Conservation (phyloP, 2,113 vertebrate genomes). For the Tinamus guttatus region DNA sequence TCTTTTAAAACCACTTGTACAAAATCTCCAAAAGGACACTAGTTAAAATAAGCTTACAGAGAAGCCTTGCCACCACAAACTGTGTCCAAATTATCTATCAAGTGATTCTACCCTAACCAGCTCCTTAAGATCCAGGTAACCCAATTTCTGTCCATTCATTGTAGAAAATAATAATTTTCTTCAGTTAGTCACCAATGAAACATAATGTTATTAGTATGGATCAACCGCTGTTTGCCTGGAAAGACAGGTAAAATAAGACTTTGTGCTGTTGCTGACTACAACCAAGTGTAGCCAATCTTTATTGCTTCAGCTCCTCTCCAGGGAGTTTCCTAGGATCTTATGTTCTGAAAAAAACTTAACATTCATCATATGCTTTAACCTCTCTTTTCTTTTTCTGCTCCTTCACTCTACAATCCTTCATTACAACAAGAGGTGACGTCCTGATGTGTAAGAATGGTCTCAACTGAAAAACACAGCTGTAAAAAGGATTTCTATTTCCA, state of each 20-base stretch:
- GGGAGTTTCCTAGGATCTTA: neutral
- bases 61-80: neutral
- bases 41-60: neutral
- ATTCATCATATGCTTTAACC: neutral
- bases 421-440: neutral
- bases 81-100: neutral
- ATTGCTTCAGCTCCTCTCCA: neutral
- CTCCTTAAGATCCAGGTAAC: neutral
- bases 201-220: neutral
- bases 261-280: slow-evolving; percentile 19
- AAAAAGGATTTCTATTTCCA: neutral
- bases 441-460: neutral
- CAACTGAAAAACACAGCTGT: neutral
- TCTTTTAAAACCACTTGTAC: neutral
- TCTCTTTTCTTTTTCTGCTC: neutral
- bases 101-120: neutral
- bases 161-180: neutral
- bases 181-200: neutral
- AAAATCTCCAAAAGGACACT: neutral
- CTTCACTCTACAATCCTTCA: fast-evolving
- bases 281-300: slow-evolving; percentile 1
- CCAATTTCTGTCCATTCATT: neutral
- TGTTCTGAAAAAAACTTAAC: neutral
- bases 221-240: neutral
- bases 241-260: slow-evolving; percentile 47